Conservation (phyloP, 2,888 invertebrate species). For the Electrophaes corylata region DNA sequence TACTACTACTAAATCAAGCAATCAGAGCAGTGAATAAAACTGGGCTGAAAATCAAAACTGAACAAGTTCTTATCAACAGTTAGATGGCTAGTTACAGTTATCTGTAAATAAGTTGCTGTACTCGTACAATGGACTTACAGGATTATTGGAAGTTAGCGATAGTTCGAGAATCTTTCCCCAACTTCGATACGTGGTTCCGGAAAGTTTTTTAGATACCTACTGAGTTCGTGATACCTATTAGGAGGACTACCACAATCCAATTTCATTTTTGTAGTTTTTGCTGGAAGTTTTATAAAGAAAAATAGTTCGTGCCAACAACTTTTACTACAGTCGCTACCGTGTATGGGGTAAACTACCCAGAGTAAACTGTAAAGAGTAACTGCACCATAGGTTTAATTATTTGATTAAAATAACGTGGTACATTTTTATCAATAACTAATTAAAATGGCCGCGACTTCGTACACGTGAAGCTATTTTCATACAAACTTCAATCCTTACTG, state of each 20-base stretch:
- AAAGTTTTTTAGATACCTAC: slow-evolving; percentile 52
- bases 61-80: slow-evolving; percentile 22
- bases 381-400: too few species aligned
- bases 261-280: not conserved
- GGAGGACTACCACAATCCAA: slow-evolving; percentile 21
- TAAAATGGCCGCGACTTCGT: too few species aligned
- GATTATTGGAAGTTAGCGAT: slow-evolving; percentile 73
- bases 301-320: too few species aligned
- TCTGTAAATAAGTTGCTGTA: slow-evolving; percentile 55
- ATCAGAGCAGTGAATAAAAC: slow-evolving; percentile 9
- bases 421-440: too few species aligned
- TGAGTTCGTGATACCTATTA: slow-evolving; percentile 50
- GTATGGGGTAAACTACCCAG: too few species aligned
- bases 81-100: slow-evolving; percentile 36
- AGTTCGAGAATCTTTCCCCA: slow-evolving; percentile 68
- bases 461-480: too few species aligned
- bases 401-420: too few species aligned
- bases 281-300: not conserved
- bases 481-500: too few species aligned
- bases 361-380: too few species aligned
- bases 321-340: too few species aligned
- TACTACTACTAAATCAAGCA: too few species aligned
- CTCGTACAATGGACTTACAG: slow-evolving; percentile 69
- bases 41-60: slow-evolving; percentile 11
- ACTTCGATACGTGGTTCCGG: slow-evolving; percentile 66